Evolutionary conservation across 2,888 invertebrate species (phyloP), one percentile per base, ranked within the genome.

Genomic region (Anorthoa munda): DNA sequence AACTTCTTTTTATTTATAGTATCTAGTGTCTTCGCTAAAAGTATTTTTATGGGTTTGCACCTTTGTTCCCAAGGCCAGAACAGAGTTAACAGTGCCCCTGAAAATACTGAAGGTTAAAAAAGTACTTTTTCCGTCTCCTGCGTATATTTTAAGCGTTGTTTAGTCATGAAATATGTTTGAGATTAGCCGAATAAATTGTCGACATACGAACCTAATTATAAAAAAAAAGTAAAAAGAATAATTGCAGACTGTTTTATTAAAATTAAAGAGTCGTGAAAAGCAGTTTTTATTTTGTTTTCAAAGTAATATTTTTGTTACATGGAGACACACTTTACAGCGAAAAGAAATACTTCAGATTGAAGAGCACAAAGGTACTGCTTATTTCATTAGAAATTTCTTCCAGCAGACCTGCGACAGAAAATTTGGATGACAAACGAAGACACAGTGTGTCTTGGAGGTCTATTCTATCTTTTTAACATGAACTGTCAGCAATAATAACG

Each of bases 61-160:
- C 65, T 66, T 64, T n/a, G 13, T 55, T 48, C 0, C 12, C 69
- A 76, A 81, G 76, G 81, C 51, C 39, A 39, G 1, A 39, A 39
- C 39, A 45, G 3, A 21, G 3, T 39, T 17, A 50, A 61, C 60
- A 31, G 26, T n/a, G 39, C 45, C 13, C 31, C 46, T 55, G 46
- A 58, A 58, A 72, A 72, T 55, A 53, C 39, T 55, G 55, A 72
- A 81, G 82, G 84, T 76, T 21, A 76, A 66, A 84, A 67, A 63
- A 76, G 66, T 81, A 68, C 60, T 84, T 75, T 65, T 13, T 50
- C 21, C 39, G 66, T 65, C 74, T 67, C n/a, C 12, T 66, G 21
- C 13, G 21, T 58, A 69, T 64, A 77, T 69, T 80, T 72, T 51
- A n/a, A 17, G 48, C 23, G 17, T 23, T 77, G 31, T 66, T 77